Evolutionary conservation across 2,113 vertebrate genomes (phyloP), one percentile per base, ranked within the genome.

Genomic region (Melanerpes aurifrons): DNA sequence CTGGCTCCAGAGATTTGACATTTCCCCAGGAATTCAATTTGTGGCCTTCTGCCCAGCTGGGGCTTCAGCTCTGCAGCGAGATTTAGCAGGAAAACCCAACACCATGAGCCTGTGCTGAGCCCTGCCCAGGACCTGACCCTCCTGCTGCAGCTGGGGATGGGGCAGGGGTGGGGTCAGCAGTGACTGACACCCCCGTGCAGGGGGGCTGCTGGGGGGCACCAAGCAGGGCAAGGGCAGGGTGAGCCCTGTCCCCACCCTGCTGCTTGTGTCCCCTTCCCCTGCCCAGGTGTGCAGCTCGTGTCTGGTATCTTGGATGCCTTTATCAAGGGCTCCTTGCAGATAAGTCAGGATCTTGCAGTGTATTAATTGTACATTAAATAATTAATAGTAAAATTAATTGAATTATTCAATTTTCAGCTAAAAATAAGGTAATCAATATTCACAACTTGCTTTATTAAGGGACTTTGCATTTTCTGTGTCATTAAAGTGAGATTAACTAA

Each of bases 371-470:
- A 94, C 97, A 98, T 98, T 98, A 98, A 98, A 97, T 98, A 99
- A 99, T 99, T 98, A 98, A 99, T 98, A 98, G 95, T 97, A 98
- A 98, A 98, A 98, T 98, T 98, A 99, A 99, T 98, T 98, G 98
- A 98, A 99, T 99, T 98, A 99, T 98, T 99, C 97, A 97, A 93
- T 96, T 98, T 98, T 98, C 98, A 98, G 96, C 97, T 98, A 97
- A 97, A 98, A 98, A 98, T 98, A 96, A 97, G 95, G 97, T 98
- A 95, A 98, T 99, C 99, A 99, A 99, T 99, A 99, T 99, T 99
- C 97, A 99, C 99, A 97, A 98, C 98, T 97, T 98, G 96, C 96
- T 98, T 98, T 97, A 98, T 97, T 96, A 98, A 98, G 97, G 97
- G 97, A 98, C 98, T 98, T 98, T 98, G 97, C 93, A 98, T 98